These are phyloP conservation scores for Shinisaurus crocodilurus DNA, from an alignment of 2,113 vertebrate genomes.

Conservation along the genomic window DNA sequence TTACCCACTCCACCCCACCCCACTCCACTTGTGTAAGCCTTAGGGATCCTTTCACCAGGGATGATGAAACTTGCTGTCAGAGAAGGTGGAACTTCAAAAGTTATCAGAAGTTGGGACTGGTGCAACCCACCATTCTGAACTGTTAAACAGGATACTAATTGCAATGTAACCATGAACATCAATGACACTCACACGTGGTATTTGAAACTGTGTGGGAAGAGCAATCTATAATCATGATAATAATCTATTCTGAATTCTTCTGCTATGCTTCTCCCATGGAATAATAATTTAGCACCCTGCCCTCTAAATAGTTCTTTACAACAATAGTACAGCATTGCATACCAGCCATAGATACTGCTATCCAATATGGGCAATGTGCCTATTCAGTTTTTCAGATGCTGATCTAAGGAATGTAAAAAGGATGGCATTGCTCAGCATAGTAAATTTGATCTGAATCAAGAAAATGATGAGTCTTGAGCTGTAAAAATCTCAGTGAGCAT, in stretches of 20 bases:
- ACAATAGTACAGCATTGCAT: not conserved
- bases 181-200: not conserved
- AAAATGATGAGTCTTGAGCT: not conserved
- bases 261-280: not conserved
- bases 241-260: not conserved
- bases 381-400: not conserved
- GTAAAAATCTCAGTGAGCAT: not conserved
- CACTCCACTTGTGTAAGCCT: not conserved
- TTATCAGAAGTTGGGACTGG: not conserved
- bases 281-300: not conserved
- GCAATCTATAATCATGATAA: not conserved
- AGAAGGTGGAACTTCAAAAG: not conserved
- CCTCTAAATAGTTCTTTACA: not conserved
- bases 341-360: not conserved
- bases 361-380: not conserved
- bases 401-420: not conserved
- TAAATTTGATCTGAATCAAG: not conserved
- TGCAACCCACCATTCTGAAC: not conserved
- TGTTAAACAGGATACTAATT: not conserved
- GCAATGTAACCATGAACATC: not conserved
- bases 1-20: no score
- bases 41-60: no score
- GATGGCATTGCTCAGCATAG: not conserved
- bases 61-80: not conserved
- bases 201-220: not conserved